These are phyloP conservation scores for Scolopax rusticola DNA, from an alignment of 2,797 vertebrate species.

Conservation along the genomic window DNA sequence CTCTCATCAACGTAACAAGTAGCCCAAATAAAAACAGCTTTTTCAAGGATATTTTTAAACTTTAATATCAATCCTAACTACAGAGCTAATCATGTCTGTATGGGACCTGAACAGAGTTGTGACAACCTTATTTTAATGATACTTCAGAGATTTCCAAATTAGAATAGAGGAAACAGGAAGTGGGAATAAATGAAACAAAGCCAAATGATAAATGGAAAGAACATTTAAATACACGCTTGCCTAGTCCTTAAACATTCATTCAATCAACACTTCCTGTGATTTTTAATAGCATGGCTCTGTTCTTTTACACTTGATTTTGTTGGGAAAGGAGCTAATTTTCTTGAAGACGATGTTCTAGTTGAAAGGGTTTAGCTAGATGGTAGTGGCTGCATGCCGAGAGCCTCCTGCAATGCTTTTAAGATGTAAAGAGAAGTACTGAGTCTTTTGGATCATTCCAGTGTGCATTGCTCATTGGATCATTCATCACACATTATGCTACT, in stretches of 20 bases:
- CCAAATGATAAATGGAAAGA: constrained; percentile 29
- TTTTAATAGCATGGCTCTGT: constrained; percentile 21
- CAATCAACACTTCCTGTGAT: constrained; percentile 6
- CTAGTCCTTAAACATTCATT: constrained; percentile 32
- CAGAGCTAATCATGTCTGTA: not conserved
- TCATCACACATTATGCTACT: not conserved
- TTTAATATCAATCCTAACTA: not conserved
- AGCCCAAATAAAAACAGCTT: not conserved
- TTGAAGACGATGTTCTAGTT: not conserved
- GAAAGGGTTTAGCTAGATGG: not conserved
- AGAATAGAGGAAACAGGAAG: constrained; percentile 45
- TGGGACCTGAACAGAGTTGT: not conserved
- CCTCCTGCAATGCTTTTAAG: not conserved
- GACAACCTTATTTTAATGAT: constrained; percentile 15
- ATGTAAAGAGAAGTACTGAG: not conserved
- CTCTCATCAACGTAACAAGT: not conserved
- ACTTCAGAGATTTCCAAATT: constrained; percentile 44
- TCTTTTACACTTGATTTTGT: constrained; percentile 1
- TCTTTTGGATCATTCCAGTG: not conserved
- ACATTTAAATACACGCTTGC: not conserved
- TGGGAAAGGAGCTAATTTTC: not conserved
- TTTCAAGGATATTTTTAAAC: not conserved
- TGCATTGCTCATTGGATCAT: not conserved
- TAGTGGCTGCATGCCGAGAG: not conserved
- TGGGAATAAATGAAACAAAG: constrained; percentile 31